A percentile compares a stretch with the other conserved stretches of the same genome.
Conservation (phyloP, 2,113 vertebrate genomes). For the Acrocephalus kingi region DNA sequence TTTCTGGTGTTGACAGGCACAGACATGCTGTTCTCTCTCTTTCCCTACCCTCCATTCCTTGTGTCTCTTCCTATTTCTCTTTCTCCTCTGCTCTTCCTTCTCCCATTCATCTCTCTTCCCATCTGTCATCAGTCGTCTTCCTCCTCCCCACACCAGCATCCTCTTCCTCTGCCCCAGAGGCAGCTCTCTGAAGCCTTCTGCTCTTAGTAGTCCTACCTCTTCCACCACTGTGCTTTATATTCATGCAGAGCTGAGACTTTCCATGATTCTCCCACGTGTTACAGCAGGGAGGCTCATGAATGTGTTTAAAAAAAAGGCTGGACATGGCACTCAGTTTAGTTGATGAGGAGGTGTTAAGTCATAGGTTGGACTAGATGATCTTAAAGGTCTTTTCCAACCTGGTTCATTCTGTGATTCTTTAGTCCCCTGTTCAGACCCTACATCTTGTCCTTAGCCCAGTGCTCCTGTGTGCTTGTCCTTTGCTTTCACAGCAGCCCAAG, state of each 20-base stretch:
- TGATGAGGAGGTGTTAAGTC: not conserved
- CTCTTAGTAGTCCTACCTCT: not conserved
- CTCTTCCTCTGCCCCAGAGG: not conserved
- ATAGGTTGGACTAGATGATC: not conserved
- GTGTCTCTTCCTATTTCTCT: slow-evolving; percentile 23
- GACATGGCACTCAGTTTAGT: not conserved
- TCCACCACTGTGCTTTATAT: not conserved
- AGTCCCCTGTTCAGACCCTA: not conserved
- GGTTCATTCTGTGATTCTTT: not conserved
- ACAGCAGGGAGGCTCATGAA: not conserved
- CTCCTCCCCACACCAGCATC: not conserved
- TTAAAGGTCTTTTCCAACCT: not conserved
- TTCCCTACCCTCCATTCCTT: not conserved
- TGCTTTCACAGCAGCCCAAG: not conserved
- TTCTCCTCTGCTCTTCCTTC: not conserved
- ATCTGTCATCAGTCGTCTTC: not conserved
- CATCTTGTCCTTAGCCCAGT: not conserved
- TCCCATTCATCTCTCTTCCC: not conserved
- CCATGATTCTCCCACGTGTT: not conserved
- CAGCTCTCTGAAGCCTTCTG: not conserved
- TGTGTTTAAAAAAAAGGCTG: not conserved
- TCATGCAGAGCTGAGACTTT: not conserved
- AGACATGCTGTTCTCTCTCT: slow-evolving; percentile 25
- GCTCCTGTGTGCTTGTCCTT: not conserved
- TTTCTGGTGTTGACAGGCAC: slow-evolving; percentile 7